Evolutionary conservation across 2,888 invertebrate genomes (phyloP).

Genomic region (Pachliopta kotzebuea): DNA sequence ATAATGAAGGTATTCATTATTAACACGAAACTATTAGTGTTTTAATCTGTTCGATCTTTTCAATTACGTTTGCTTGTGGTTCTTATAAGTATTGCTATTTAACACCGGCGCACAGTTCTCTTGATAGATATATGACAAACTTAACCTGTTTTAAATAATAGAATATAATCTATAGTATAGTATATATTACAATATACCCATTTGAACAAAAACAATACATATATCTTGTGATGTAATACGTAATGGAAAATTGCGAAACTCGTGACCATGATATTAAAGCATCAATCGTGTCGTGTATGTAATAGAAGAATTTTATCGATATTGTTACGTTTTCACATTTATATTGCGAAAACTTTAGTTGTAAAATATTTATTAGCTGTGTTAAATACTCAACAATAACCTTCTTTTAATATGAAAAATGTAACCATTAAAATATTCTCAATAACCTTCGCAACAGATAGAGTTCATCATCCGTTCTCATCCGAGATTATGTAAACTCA

Average conservation of each 20-base stretch:
- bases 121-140: too few species aligned
- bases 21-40: conserved; percentile 9
- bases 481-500: too few species aligned
- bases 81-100: neutral
- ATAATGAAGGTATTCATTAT: conserved; percentile 18
- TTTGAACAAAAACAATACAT: neutral
- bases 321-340: conserved; percentile 20
- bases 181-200: neutral
- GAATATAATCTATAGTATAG: too few species aligned
- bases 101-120: neutral
- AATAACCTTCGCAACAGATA: neutral
- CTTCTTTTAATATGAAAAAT: neutral
- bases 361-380: neutral
- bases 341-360: conserved; percentile 5
- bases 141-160: neutral
- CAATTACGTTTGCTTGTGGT: conserved; percentile 4
- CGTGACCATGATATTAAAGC: conserved; percentile 25
- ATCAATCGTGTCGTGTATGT: conserved; percentile 11
- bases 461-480: neutral
- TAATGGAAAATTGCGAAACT: conserved; percentile 27
- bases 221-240: neutral
- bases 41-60: conserved; percentile 19
- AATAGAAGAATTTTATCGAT: conserved; percentile 25
- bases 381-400: neutral
- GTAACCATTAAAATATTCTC: neutral